Evolutionary conservation across 2,888 invertebrate genomes (phyloP).

Genomic region (Drosophila nr. medialis): DNA sequence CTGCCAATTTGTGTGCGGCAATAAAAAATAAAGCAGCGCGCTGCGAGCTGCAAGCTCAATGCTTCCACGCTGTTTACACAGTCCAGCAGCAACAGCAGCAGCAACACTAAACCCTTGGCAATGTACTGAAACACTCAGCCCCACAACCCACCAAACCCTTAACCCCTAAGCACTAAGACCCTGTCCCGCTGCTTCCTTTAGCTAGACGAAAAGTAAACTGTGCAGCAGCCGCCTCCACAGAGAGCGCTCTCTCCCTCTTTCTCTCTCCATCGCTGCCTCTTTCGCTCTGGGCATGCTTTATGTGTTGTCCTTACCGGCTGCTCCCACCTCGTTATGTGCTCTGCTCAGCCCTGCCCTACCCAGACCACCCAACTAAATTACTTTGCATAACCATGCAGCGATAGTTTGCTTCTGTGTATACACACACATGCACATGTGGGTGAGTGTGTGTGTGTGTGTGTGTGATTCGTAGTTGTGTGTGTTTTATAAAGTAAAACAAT

Average conservation of each 20-base stretch:
- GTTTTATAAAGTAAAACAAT: conserved; percentile 79
- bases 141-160: conserved; percentile 2
- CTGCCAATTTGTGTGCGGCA: conserved; percentile 74
- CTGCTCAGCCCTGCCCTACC: conserved; percentile 1
- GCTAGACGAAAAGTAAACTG: conserved; percentile 68
- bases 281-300: conserved; percentile 58
- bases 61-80: conserved; percentile 67
- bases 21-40: conserved; percentile 64
- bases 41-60: conserved; percentile 39
- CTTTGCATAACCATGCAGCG: conserved; percentile 79
- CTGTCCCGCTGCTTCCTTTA: conserved; percentile 39
- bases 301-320: conserved; percentile 75
- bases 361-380: conserved; percentile 71
- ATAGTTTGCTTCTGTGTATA: conserved; percentile 56
- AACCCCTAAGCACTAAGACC: conserved; percentile 50
- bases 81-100: conserved; percentile 49
- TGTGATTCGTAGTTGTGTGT: conserved; percentile 52
- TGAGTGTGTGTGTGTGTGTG: conserved; percentile 17
- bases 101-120: conserved; percentile 16
- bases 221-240: conserved; percentile 42
- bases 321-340: conserved; percentile 36
- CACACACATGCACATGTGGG: neutral
- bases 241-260: conserved; percentile 1
- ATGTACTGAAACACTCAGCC: neutral
- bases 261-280: neutral